Percentiles rank a stretch among this genome's conserved stretches.
Evolutionary conservation across 2,888 invertebrate species (phyloP).

Genomic region (Ashinkailepas kermadecensis): DNA sequence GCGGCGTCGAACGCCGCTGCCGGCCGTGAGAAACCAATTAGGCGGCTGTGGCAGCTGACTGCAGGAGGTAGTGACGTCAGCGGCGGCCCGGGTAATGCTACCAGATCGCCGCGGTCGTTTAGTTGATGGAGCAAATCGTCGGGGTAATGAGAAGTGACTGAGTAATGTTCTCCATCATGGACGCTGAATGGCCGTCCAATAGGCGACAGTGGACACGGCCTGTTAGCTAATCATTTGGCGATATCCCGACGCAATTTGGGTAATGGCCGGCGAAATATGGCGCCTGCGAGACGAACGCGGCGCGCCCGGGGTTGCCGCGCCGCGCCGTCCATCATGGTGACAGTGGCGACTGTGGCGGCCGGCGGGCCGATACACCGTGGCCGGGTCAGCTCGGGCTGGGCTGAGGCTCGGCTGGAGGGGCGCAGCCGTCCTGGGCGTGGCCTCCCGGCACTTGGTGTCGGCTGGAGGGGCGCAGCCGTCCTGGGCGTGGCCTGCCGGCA

Average conservation of each 20-base stretch:
- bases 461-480: no score
- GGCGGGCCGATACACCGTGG: no score
- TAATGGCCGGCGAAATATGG: constrained; percentile 22
- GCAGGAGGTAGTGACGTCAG: background rate
- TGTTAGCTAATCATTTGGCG: constrained; percentile 21
- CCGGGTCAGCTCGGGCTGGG: no score
- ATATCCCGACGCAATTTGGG: constrained; percentile 15
- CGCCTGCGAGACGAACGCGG: background rate
- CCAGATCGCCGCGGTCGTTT: constrained; percentile 8
- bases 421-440: no score
- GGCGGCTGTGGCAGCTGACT: background rate
- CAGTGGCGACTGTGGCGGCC: no score
- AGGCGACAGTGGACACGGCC: background rate
- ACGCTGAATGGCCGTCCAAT: constrained; percentile 7
- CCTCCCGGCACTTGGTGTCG: no score
- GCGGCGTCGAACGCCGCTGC: background rate
- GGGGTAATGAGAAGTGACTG: constrained; percentile 21
- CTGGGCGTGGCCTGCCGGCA: no score
- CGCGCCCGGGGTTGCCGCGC: background rate
- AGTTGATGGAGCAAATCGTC: constrained; percentile 17
- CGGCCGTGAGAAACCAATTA: background rate
- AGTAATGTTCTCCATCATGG: constrained; percentile 16
- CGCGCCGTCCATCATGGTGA: background rate
- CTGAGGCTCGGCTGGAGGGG: no score
- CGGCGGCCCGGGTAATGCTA: background rate